These are phyloP conservation scores for Apodemia hepburni DNA, from an alignment of 2,888 invertebrate genomes.

Conservation along the genomic window DNA sequence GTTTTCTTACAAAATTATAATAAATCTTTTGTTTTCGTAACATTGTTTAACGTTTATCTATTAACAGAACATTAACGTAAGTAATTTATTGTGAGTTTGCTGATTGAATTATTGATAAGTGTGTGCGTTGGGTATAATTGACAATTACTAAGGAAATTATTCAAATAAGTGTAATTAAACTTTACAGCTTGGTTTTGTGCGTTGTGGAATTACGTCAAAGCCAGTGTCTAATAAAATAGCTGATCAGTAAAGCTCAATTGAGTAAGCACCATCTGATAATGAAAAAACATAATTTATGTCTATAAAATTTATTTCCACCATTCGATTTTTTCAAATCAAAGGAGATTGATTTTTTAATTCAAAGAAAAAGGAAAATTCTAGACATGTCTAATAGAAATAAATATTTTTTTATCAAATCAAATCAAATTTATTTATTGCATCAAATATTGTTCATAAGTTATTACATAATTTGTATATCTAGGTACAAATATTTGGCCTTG, in stretches of 20 bases:
- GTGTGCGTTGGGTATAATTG: neutral
- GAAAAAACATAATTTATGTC: neutral
- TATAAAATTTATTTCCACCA: too few relatives aligned
- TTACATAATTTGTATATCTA: too few relatives aligned
- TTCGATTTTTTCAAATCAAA: too few relatives aligned
- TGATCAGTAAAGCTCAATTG: neutral
- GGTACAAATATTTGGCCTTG: too few relatives aligned
- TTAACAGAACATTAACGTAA: neutral
- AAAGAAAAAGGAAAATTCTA: too few relatives aligned
- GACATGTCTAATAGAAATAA: too few relatives aligned
- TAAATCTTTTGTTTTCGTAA: constrained; percentile 24
- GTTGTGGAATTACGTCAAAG: neutral
- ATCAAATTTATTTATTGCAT: too few relatives aligned
- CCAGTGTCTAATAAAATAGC: neutral
- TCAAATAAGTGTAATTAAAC: constrained; percentile 10
- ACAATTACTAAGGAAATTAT: constrained; percentile 1
- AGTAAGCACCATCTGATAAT: neutral
- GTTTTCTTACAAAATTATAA: constrained; percentile 22
- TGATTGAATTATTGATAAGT: constrained; percentile 2
- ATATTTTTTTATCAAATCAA: too few relatives aligned
- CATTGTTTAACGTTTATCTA: constrained; percentile 3
- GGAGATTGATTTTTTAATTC: too few relatives aligned
- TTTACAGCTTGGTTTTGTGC: neutral
- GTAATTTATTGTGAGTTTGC: constrained; percentile 10
- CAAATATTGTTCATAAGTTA: too few relatives aligned